phyloP scores from a whole-genome alignment of 1,140 invertebrate genomes.

The Akabosia matsudoensis region DNA sequence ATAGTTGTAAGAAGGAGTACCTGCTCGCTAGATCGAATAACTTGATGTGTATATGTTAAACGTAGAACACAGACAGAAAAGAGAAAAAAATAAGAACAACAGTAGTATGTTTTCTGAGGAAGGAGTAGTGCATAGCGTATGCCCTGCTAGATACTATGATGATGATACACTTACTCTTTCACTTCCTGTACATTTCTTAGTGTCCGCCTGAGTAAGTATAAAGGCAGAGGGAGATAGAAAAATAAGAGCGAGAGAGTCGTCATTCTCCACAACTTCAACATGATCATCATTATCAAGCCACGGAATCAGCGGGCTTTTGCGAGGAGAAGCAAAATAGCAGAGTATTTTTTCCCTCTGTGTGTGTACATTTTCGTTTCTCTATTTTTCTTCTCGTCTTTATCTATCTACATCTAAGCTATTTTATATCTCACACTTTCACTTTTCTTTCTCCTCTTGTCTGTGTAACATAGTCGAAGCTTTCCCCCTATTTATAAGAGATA shows the following conservation, averaged over 20 bases:
- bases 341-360: not conserved
- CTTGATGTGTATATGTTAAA: too few species aligned
- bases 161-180: not conserved
- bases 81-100: not conserved
- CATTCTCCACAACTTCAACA: conserved; percentile 2
- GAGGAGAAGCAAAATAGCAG: not conserved
- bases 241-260: not conserved
- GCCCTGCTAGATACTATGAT: not conserved
- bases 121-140: not conserved
- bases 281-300: not conserved
- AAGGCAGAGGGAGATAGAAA: not conserved
- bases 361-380: not conserved
- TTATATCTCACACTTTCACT: conserved; percentile 2
- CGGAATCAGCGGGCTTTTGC: not conserved
- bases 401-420: not conserved
- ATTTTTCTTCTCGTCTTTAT: not conserved
- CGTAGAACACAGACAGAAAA: too few species aligned
- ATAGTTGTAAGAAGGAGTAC: not conserved
- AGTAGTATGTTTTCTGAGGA: not conserved
- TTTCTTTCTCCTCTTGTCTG: not conserved
- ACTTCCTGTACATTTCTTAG: not conserved
- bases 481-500: not conserved
- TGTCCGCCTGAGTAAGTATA: not conserved
- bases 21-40: not conserved
- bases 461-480: not conserved